Evolutionary conservation across 1,140 invertebrate species (phyloP).

Genomic region (Thereuonema tuberculata): DNA sequence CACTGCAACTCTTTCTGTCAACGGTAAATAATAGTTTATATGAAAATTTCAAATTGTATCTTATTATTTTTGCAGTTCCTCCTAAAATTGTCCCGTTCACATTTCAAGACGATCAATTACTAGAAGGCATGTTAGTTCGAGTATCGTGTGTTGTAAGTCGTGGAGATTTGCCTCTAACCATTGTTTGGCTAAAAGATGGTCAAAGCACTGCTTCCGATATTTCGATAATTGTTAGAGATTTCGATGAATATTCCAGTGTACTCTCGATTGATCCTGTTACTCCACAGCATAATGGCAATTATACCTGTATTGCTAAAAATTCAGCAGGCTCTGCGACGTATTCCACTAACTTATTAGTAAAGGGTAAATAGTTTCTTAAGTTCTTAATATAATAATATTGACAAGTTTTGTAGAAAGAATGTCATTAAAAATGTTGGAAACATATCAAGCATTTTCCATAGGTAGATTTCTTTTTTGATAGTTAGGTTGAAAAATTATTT

Average conservation of each 20-base stretch:
- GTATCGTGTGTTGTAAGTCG: conserved; percentile 22
- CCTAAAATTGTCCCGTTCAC: conserved; percentile 22
- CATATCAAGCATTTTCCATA: too few species aligned
- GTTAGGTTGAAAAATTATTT: too few species aligned
- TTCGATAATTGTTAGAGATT: conserved; percentile 2
- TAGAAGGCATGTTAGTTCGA: conserved; percentile 21
- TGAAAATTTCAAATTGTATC: background rate
- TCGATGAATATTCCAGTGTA: conserved; percentile 42
- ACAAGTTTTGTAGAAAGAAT: too few species aligned
- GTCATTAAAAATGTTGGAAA: too few species aligned
- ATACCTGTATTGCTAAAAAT: conserved; percentile 56
- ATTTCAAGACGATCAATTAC: conserved; percentile 26
- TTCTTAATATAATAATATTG: too few species aligned
- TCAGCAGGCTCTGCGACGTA: conserved; percentile 43
- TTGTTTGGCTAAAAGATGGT: conserved; percentile 33
- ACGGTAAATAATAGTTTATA: conserved; percentile 31
- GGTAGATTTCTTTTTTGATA: too few species aligned
- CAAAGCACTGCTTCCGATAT: conserved; percentile 30
- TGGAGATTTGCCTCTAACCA: conserved; percentile 6
- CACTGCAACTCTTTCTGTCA: conserved; percentile 42
- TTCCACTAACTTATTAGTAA: conserved; percentile 42
- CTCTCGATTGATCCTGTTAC: conserved; percentile 72
- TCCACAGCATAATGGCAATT: conserved; percentile 69
- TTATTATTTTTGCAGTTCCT: conserved; percentile 22
- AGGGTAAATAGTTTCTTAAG: conserved; percentile 35